Conservation (phyloP, 2,888 invertebrate genomes). For the Scelioninae gen. 2 region DNA sequence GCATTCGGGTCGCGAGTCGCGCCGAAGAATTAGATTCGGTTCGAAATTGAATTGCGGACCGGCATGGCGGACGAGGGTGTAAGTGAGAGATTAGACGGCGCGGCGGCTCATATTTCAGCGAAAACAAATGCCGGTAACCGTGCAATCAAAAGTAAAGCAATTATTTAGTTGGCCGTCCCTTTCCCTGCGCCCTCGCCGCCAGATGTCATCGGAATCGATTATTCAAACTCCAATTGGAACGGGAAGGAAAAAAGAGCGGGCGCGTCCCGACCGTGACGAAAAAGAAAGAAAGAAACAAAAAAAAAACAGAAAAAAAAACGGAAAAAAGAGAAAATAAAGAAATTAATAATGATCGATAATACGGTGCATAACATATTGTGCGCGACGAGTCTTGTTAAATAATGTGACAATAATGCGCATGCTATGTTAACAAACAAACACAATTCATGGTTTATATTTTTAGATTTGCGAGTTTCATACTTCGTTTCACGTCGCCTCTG, state of each 20-base stretch:
- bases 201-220: conserved; percentile 56
- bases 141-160: conserved; percentile 51
- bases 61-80: not conserved
- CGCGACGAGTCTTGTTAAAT: too few species aligned
- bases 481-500: too few species aligned
- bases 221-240: conserved; percentile 52
- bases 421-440: too few species aligned
- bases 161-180: conserved; percentile 38
- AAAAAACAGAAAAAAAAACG: conserved; percentile 42
- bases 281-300: conserved; percentile 42
- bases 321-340: too few species aligned
- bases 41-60: conserved; percentile 20
- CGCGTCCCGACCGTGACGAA: conserved; percentile 44
- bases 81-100: conserved; percentile 12
- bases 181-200: conserved; percentile 34
- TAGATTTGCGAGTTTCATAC: too few species aligned
- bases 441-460: not conserved
- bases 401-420: too few species aligned
- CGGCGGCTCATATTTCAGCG: conserved; percentile 20
- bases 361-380: too few species aligned
- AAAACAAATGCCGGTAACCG: conserved; percentile 30
- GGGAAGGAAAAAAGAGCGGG: conserved; percentile 46
- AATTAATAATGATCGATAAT: too few species aligned
- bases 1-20: conserved; percentile 11
- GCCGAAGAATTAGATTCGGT: conserved; percentile 28